Evolutionary conservation across 2,113 vertebrate genomes (phyloP).

Genomic region (Leptosomus discolor): DNA sequence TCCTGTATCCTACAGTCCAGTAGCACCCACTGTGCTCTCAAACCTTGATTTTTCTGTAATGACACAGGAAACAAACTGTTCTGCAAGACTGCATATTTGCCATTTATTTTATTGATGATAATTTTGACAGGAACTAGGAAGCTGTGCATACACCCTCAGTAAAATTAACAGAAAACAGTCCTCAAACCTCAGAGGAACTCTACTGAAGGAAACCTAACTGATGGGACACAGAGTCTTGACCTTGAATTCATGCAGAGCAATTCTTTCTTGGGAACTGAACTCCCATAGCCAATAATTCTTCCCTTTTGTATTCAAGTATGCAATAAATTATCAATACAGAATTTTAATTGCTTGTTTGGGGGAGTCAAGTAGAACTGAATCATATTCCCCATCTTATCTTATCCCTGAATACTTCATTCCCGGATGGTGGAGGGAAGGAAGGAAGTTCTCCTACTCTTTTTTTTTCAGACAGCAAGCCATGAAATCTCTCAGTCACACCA

Average conservation of each 20-base stretch:
- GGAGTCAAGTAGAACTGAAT: neutral
- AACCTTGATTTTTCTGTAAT: neutral
- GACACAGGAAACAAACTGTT: neutral
- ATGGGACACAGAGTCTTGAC: neutral
- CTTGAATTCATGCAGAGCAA: conserved; percentile 10
- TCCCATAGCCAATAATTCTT: neutral
- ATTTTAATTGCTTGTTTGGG: conserved; percentile 25
- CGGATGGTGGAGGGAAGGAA: neutral
- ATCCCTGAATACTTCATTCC: neutral
- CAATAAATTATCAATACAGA: conserved; percentile 5
- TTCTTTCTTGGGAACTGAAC: conserved; percentile 20
- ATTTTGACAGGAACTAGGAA: conserved; percentile 40
- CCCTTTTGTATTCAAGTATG: neutral
- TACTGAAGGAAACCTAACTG: neutral
- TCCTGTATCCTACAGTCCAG: neutral
- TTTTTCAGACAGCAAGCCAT: neutral
- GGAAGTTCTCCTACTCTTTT: neutral
- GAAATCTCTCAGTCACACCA: neutral
- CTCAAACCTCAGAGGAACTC: conserved; percentile 5
- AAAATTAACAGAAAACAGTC: neutral
- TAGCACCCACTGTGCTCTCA: neutral
- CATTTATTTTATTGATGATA: conserved; percentile 11
- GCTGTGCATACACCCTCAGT: neutral
- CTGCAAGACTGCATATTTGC: neutral
- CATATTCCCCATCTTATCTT: neutral